Base-by-base conservation (phyloP, 2,888 invertebrate genomes). In the Camptogramma bilineatum region DNA sequence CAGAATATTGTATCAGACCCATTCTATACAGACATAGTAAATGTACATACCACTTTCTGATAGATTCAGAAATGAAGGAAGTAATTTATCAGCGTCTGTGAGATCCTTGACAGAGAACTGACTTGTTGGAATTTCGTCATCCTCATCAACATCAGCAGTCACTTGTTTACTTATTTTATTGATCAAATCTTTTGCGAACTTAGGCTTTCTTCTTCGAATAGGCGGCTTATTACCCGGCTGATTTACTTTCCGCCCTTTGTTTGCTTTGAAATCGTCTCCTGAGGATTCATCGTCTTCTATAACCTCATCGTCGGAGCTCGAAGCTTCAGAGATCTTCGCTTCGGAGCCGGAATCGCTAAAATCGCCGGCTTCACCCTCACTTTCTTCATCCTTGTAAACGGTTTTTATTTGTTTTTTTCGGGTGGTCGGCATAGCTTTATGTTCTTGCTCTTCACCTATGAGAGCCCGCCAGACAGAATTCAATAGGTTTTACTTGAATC, bases 281-380 rank as follows among this genome's bases (percentile, higher is more conserved):
- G 91, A 90, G 1, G 88, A 84, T 52, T 69, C 72, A 42, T 73
- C 76, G 4, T 74, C 73, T 17, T 84, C 86, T 18, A 51, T 42
- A 7, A 51, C 57, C 5, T 65, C 65, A 10, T 72, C 72, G 17
- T 69, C 69, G 18, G 72, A 68, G 66, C 85, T 88, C 1, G 88
- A 83, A 50, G 78, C 80, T 46, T 86, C 86, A 53, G 90, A 83
- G 72, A 93, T 87, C 61, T 89, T 81, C 0, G 91, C 93, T 5
- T 93, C 93, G 0, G 93, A 93, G n/a, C 93, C 93, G 0, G 93
- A 93, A 79, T 93, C 93, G 72, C 90, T 91, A 62, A 90, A 93
- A 75, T 93, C 92, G 16, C 83, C 86, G 58, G 79, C 78, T 68
- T 85, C 85, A 39, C 79, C 84, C 44, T 88, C 91, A 68, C 88